phyloP scores from a whole-genome alignment of 1,140 invertebrate species.

The Nautilus pompilius region DNA sequence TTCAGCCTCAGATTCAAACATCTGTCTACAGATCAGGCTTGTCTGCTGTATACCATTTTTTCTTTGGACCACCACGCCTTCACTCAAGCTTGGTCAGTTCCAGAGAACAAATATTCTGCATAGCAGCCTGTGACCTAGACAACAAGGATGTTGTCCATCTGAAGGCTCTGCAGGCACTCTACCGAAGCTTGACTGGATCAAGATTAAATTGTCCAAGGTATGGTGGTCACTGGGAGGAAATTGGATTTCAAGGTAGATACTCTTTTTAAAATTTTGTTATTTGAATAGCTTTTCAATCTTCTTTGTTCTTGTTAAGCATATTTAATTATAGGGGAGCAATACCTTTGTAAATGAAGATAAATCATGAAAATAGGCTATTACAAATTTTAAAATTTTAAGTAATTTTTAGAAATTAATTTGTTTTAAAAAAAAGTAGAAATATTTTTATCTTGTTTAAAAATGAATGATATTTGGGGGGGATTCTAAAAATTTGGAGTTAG shows the following conservation, averaged over 20 bases:
- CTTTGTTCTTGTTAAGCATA: too few relatives aligned
- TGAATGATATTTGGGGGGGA: too few relatives aligned
- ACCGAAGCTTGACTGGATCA: slow-evolving; percentile 58
- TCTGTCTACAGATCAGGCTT: slow-evolving; percentile 36
- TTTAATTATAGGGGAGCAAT: too few relatives aligned
- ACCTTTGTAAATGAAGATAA: too few relatives aligned
- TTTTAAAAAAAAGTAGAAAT: too few relatives aligned
- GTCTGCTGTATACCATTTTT: slow-evolving; percentile 34
- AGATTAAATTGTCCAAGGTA: slow-evolving; percentile 56
- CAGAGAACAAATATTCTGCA: slow-evolving; percentile 57
- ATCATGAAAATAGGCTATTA: too few relatives aligned
- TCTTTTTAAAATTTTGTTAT: too few relatives aligned
- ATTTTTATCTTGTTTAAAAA: too few relatives aligned
- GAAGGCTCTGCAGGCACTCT: slow-evolving; percentile 59
- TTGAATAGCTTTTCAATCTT: too few relatives aligned
- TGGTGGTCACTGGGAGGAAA: slow-evolving; percentile 62
- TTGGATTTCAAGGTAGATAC: slow-evolving; percentile 65
- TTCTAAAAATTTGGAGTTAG: too few relatives aligned
- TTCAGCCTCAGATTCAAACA: slow-evolving; percentile 33
- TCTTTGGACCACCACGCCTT: slow-evolving; percentile 55
- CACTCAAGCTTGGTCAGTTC: slow-evolving; percentile 47
- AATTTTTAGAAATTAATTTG: too few relatives aligned
- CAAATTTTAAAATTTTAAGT: too few relatives aligned
- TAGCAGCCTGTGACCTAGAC: slow-evolving; percentile 58
- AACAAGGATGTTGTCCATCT: slow-evolving; percentile 55